Percentiles rank a stretch among this genome's conserved stretches.
Evolutionary conservation across 2,113 vertebrate species (phyloP).

Genomic region (Butorides virescens): DNA sequence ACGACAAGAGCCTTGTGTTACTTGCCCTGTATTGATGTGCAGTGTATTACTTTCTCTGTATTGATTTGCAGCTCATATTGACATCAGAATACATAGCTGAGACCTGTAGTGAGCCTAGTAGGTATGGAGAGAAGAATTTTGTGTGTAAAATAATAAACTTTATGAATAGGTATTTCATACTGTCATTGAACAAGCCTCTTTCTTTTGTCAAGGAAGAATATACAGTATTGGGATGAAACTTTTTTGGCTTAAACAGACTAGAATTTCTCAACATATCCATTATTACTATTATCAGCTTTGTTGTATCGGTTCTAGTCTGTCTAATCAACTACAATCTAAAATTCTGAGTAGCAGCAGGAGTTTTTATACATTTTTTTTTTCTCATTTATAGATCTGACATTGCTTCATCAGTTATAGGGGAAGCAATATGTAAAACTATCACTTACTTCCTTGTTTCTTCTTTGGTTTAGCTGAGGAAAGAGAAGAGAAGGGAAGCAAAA

Average conservation of each 20-base stretch:
- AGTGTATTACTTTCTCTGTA: neutral
- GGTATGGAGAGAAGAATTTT: neutral
- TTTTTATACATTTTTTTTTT: neutral
- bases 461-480: slow-evolving; percentile 46
- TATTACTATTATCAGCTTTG: neutral
- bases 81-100: neutral
- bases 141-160: neutral
- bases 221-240: neutral
- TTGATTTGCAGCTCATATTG: neutral
- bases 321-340: neutral
- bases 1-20: neutral
- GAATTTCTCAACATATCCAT: neutral
- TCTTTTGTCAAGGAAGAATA: neutral
- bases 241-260: neutral
- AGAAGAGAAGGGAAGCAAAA: neutral
- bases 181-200: neutral
- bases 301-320: neutral
- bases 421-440: neutral
- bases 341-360: neutral
- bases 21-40: neutral
- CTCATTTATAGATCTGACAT: neutral
- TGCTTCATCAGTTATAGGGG: neutral
- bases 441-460: slow-evolving; percentile 57
- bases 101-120: neutral
- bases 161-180: neutral